Percentiles rank a stretch among this genome's conserved stretches.
phyloP scores from a whole-genome alignment of 1,140 invertebrate species.

The Ostrea denselamellosa region DNA sequence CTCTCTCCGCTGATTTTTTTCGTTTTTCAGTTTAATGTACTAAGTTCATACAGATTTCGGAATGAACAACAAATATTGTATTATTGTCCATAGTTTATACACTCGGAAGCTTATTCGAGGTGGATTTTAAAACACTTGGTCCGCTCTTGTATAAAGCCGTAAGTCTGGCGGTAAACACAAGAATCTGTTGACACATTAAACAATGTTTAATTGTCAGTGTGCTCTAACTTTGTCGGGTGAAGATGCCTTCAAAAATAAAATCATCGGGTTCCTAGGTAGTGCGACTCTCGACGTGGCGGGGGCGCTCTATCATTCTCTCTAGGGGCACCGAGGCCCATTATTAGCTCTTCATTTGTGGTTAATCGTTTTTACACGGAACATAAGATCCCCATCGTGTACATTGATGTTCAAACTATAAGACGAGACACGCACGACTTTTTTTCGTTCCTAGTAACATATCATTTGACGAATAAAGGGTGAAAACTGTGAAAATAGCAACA shows the following conservation, averaged over 20 bases:
- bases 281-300: not conserved
- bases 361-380: not conserved
- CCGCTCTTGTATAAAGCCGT: not conserved
- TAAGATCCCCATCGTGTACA: not conserved
- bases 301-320: not conserved
- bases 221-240: not conserved
- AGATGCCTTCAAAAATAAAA: not conserved
- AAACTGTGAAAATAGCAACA: not conserved
- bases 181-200: not conserved
- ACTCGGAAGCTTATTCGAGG: slow-evolving; percentile 7
- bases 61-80: slow-evolving; percentile 14
- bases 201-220: not conserved
- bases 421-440: not conserved
- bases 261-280: not conserved
- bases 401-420: not conserved
- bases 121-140: not conserved
- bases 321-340: not conserved
- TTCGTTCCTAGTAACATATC: not conserved
- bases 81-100: not conserved
- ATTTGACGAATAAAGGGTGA: not conserved
- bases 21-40: not conserved
- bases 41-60: not conserved
- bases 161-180: slow-evolving; percentile 5
- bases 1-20: not conserved
- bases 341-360: not conserved